Percentiles rank a stretch among this genome's conserved stretches.
phyloP scores from a whole-genome alignment of 1,140 invertebrate genomes.

The Gryllus bimaculatus region DNA sequence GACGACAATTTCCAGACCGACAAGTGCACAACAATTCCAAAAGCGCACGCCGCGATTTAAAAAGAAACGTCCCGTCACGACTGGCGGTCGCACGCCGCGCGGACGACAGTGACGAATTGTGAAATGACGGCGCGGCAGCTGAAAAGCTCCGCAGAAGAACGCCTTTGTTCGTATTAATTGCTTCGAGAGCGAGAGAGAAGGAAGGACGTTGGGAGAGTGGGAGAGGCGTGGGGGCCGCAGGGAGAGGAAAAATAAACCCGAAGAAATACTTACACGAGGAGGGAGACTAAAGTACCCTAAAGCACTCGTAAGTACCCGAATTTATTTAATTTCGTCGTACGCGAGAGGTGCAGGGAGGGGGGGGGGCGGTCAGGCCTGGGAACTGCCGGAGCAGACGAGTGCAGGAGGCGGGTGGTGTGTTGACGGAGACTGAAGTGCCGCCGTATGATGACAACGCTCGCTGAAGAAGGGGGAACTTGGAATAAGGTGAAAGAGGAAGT shows the following conservation, averaged over 20 bases:
- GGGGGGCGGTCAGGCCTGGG: too few species aligned
- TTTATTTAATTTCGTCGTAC: neutral
- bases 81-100: neutral
- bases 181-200: neutral
- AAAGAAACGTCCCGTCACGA: neutral
- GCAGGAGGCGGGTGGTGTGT: too few species aligned
- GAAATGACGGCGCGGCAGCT: neutral
- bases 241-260: too few species aligned
- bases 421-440: too few species aligned
- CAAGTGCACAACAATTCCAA: conserved; percentile 4
- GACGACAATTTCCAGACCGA: neutral
- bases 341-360: neutral
- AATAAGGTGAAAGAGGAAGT: too few species aligned
- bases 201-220: neutral
- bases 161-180: neutral
- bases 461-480: too few species aligned
- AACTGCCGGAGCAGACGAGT: too few species aligned
- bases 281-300: neutral
- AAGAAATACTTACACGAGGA: too few species aligned
- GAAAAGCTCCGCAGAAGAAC: neutral
- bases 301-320: neutral
- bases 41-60: neutral
- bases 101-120: neutral
- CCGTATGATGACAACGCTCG: too few species aligned
- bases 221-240: too few species aligned